These are phyloP conservation scores for Monarcha castaneiventris DNA, from an alignment of 2,113 vertebrate species.

Conservation along the genomic window DNA sequence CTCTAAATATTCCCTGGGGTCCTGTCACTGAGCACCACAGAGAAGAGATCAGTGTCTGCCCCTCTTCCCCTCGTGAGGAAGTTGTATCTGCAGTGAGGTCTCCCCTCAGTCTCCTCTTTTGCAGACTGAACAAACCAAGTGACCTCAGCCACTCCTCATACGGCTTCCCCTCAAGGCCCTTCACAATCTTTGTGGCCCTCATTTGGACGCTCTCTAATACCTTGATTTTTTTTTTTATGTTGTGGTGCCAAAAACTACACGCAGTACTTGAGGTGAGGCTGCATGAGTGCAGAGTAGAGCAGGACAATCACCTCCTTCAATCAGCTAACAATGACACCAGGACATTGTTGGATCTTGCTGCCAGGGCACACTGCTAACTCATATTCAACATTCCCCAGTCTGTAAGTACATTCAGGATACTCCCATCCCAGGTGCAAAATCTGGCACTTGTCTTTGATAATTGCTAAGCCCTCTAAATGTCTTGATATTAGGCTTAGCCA, in stretches of 20 bases:
- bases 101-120: not conserved
- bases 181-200: not conserved
- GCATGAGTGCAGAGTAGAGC: fast-evolving
- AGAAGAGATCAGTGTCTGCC: not conserved
- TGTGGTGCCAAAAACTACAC: not conserved
- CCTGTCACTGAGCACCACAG: too few relatives aligned
- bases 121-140: not conserved
- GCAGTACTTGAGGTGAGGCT: not conserved
- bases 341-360: too few relatives aligned
- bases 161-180: fast-evolving
- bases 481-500: not conserved
- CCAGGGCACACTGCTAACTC: too few relatives aligned
- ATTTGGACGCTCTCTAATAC: not conserved
- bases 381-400: fast-evolving
- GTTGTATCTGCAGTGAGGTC: not conserved
- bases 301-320: not conserved
- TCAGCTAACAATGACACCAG: not conserved
- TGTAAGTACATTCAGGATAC: not conserved
- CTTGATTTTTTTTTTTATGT: too few relatives aligned
- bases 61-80: fast-evolving
- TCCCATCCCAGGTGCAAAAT: not conserved
- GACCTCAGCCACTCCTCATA: not conserved
- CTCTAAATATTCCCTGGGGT: fast-evolving
- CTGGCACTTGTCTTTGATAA: not conserved
- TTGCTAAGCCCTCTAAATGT: not conserved